Percentiles rank a stretch among this genome's conserved stretches.
phyloP scores from a whole-genome alignment of 1,140 invertebrate species.

The Arion vulgaris region DNA sequence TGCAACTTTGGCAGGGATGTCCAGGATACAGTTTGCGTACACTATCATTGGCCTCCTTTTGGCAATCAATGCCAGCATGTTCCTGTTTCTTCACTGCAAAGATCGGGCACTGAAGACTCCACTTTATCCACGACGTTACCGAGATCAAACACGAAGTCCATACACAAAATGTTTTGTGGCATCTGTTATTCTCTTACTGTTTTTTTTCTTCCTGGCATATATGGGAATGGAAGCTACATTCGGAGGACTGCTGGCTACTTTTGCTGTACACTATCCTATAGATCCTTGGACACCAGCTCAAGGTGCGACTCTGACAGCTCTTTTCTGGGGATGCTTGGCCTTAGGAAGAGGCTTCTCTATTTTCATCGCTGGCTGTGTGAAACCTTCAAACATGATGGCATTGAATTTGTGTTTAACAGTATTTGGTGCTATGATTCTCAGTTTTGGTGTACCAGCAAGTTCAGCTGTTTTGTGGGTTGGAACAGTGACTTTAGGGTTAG shows the following conservation, averaged over 20 bases:
- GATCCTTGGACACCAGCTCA: conserved; percentile 61
- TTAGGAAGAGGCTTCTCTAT: conserved; percentile 72
- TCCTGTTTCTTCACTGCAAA: conserved; percentile 71
- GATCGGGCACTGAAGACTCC: conserved; percentile 28
- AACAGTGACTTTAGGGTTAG: conserved; percentile 69
- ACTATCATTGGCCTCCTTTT: conserved; percentile 72
- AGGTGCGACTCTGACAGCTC: conserved; percentile 70
- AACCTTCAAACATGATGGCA: conserved; percentile 68
- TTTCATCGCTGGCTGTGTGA: conserved; percentile 70
- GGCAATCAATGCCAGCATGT: conserved; percentile 70
- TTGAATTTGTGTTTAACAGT: conserved; percentile 68
- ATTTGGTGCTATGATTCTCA: conserved; percentile 69
- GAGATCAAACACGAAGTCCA: conserved; percentile 9
- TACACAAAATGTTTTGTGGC: conserved; percentile 45
- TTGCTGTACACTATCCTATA: conserved; percentile 65
- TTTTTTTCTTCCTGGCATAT: conserved; percentile 73
- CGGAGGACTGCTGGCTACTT: conserved; percentile 73
- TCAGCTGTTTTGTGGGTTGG: conserved; percentile 62
- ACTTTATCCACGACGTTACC: conserved; percentile 20
- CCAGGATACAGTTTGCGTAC: conserved; percentile 74
- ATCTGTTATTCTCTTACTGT: conserved; percentile 69
- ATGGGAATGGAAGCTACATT: conserved; percentile 74
- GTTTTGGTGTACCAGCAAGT: conserved; percentile 61
- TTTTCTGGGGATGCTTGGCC: conserved; percentile 75
- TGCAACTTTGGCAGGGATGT: conserved; percentile 62